These are phyloP conservation scores for Aphrophora alni DNA, from an alignment of 2,888 invertebrate genomes.

Conservation along the genomic window DNA sequence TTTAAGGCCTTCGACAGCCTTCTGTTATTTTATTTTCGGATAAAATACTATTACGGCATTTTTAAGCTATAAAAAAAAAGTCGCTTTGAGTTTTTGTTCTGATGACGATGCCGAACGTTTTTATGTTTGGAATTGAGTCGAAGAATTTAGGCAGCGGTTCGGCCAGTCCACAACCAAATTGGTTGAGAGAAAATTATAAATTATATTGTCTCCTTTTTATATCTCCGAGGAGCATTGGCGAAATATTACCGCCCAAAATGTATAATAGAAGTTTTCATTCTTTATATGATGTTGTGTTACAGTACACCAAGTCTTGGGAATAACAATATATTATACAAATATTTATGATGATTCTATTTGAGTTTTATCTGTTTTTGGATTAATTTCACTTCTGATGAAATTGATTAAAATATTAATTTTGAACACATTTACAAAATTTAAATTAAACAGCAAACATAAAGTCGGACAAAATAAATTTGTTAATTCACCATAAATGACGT, in stretches of 20 bases:
- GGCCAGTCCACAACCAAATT: background rate
- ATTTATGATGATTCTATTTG: no score
- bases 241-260: background rate
- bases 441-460: no score
- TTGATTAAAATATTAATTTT: no score
- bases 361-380: no score
- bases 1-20: background rate
- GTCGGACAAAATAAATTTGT: no score
- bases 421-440: no score
- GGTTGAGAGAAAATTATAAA: conserved; percentile 28
- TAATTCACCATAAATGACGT: no score
- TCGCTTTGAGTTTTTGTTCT: background rate
- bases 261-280: background rate
- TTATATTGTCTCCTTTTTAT: conserved; percentile 33
- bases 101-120: conserved; percentile 3
- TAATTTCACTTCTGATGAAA: no score
- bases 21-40: background rate
- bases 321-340: no score
- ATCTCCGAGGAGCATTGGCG: background rate
- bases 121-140: background rate
- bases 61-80: background rate
- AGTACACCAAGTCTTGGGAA: no score
- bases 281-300: background rate
- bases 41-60: conserved; percentile 2
- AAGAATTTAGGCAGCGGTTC: background rate